Evolutionary conservation across 92 coral and sea anemone species (phyloP).

Genomic region (Umimayanthus kanabou): DNA sequence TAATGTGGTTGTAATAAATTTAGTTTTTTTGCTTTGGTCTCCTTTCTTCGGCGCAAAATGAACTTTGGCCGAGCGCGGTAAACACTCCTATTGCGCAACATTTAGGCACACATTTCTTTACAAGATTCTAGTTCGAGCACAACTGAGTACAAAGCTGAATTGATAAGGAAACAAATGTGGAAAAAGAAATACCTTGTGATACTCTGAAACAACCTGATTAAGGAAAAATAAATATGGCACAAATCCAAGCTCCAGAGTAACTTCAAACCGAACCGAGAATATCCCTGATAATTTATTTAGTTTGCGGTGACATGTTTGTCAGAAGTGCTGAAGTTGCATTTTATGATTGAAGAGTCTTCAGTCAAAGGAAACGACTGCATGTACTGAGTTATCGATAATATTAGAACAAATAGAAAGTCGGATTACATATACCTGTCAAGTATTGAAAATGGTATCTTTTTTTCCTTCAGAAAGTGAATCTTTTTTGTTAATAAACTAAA

Average conservation of each 20-base stretch:
- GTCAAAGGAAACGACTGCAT: no score
- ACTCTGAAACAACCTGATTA: neutral
- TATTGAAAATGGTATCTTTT: no score
- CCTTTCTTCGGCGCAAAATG: neutral
- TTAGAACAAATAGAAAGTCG: no score
- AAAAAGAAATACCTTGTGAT: neutral
- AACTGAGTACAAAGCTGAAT: neutral
- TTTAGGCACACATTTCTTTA: neutral
- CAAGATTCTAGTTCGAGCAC: neutral
- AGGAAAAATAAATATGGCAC: neutral
- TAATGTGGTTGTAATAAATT: neutral
- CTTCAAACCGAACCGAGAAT: neutral
- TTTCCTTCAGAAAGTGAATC: no score
- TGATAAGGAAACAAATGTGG: neutral
- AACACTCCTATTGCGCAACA: neutral
- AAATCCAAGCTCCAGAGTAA: neutral
- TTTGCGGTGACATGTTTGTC: slow-evolving; percentile 1
- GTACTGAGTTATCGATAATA: no score
- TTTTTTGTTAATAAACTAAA: no score
- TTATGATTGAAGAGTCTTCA: neutral
- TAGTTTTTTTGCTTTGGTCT: neutral
- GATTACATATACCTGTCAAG: no score
- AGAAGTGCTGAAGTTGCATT: slow-evolving; percentile 10
- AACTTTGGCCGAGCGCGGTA: neutral
- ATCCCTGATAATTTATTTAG: neutral